Evolutionary conservation across 2,888 invertebrate species (phyloP), one percentile per base, ranked within the genome.

Genomic region (Tridacna crocea): DNA sequence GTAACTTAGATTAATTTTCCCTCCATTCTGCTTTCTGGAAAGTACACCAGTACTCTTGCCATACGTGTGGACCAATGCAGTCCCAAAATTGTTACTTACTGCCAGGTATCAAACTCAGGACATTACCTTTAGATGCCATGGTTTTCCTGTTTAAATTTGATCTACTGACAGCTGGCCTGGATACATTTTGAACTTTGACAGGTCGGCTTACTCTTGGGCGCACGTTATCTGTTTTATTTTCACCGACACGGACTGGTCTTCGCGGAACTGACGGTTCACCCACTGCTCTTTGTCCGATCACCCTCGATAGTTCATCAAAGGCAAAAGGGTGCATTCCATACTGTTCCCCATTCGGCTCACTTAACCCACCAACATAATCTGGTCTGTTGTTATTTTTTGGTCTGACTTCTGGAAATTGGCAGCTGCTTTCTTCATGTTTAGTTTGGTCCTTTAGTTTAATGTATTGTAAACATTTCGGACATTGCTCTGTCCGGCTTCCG

Each of bases 371-470:
- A 4, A 36, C 58, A 4, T 19, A 48, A 60, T 74, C 47, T 26
- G 61, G 22, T 46, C 46, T 60, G 66, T 79, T 79, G 13, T 58
- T 82, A 68, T 70, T 82, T 79, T 48, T 76, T 26, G 63, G 87
- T 12, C 13, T 70, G 22, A 75, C 70, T 26, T 82, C 83, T 8
- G 91, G 90, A 65, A 88, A 92, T 27, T 80, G 80, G 83, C 93
- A 93, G 66, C 89, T 88, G 36, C 88, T 96, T 22, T 87, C 88
- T 19, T 96, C 96, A 91, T 97, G 97, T 93, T 96, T 96, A 79
- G 96, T 95, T 51, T 96, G 95, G 94, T 97, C 96, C 92, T 96
- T 96, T 91, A 96, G 95, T 96, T 96, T 96, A 82, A 97, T 96
- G 91, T 96, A 96, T 94, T 96, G 96, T 47, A 95, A 95, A 94